Percentiles rank a stretch among this genome's conserved stretches.
Conservation (phyloP, 2,888 invertebrate genomes). For the Ophion obscuratus region DNA sequence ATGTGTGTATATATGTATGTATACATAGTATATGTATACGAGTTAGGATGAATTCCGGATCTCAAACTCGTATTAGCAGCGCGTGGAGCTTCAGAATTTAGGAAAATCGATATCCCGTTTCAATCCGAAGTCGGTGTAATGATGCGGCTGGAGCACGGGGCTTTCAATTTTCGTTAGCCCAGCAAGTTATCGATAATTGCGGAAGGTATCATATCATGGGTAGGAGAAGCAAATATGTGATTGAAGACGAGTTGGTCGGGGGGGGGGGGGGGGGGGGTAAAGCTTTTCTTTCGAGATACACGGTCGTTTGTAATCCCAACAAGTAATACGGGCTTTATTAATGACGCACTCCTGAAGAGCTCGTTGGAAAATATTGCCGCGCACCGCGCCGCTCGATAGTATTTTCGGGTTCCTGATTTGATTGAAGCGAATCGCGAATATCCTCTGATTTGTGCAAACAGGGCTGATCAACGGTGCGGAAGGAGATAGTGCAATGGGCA, state of each 20-base stretch:
- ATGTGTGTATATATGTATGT: too few species aligned
- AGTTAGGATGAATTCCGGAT: slow-evolving; percentile 32
- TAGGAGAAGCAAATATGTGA: slow-evolving; percentile 4
- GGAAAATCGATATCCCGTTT: slow-evolving; percentile 48
- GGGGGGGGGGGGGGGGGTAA: not conserved
- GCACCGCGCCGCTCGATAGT: not conserved
- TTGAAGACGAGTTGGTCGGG: not conserved
- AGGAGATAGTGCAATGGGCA: not conserved
- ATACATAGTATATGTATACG: not conserved
- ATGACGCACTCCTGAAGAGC: not conserved
- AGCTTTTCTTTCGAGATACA: not conserved
- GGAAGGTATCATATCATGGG: not conserved
- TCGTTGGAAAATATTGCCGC: not conserved
- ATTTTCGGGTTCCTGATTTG: not conserved
- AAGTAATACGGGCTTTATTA: not conserved
- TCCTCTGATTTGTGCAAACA: not conserved
- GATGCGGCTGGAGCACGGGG: slow-evolving; percentile 22
- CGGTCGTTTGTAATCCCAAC: not conserved
- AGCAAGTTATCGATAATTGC: slow-evolving; percentile 40
- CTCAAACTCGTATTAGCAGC: slow-evolving; percentile 5
- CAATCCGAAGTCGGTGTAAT: slow-evolving; percentile 31
- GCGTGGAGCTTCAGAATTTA: slow-evolving; percentile 23
- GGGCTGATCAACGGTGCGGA: not conserved
- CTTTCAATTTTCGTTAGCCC: slow-evolving; percentile 22
- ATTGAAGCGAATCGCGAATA: not conserved